A percentile compares a stretch with the other conserved stretches of the same genome.
phyloP scores from a whole-genome alignment of 2,888 invertebrate genomes.

The Diplolepis rosae region DNA sequence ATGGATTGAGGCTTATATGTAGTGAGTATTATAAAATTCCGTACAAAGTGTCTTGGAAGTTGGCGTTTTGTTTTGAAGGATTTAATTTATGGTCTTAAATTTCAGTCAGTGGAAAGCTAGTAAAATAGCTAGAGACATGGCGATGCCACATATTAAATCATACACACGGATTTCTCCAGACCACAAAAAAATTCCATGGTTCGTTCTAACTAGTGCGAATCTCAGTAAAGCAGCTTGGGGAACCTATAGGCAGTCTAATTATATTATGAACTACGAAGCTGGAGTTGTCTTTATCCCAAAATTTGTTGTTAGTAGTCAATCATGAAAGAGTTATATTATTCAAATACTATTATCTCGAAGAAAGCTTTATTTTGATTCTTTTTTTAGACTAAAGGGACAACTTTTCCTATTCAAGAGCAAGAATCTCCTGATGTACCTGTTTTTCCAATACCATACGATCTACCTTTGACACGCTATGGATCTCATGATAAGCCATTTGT shows the following conservation, averaged over 20 bases:
- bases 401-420: constrained; percentile 76
- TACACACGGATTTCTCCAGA: constrained; percentile 87
- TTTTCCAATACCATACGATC: constrained; percentile 87
- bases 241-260: constrained; percentile 75
- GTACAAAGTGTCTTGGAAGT: too few relatives aligned
- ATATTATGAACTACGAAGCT: constrained; percentile 90
- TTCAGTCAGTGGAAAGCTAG: constrained; percentile 89
- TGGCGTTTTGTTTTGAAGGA: too few relatives aligned
- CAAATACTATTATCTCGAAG: constrained; percentile 13
- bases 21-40: constrained; percentile 83
- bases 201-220: constrained; percentile 93
- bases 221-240: constrained; percentile 99
- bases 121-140: constrained; percentile 80
- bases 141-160: constrained; percentile 97
- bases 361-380: neutral
- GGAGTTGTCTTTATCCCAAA: constrained; percentile 92
- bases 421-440: constrained; percentile 59
- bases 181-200: constrained; percentile 83
- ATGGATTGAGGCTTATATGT: constrained; percentile 86
- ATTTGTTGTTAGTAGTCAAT: constrained; percentile 81
- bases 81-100: constrained; percentile 29
- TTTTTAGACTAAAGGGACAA: constrained; percentile 78
- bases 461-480: constrained; percentile 85
- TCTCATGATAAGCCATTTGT: constrained; percentile 83
- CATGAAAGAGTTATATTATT: constrained; percentile 16